Conservation (phyloP, 1,140 invertebrate species). For the Nephila pilipes region DNA sequence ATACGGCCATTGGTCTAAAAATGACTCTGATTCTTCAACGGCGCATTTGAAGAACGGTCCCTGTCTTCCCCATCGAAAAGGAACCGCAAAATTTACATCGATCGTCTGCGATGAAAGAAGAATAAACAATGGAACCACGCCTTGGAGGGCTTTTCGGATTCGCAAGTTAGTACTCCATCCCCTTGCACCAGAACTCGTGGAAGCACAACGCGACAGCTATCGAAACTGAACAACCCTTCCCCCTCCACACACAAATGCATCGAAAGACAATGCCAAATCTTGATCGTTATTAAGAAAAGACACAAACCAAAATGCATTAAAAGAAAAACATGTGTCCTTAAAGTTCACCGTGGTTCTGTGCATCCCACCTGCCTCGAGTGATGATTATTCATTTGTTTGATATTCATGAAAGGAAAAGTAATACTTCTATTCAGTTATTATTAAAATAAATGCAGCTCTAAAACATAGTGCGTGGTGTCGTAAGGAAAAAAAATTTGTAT, state of each 20-base stretch:
- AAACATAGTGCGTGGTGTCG: no score
- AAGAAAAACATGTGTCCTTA: neutral
- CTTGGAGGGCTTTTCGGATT: neutral
- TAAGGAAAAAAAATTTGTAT: no score
- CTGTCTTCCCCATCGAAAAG: neutral
- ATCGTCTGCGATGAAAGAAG: neutral
- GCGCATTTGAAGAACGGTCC: neutral
- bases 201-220: neutral
- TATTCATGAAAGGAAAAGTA: neutral
- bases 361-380: neutral
- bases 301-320: no score
- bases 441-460: no score
- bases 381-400: constrained; percentile 1
- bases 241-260: no score
- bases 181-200: neutral
- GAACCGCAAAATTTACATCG: neutral
- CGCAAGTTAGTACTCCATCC: neutral
- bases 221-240: neutral
- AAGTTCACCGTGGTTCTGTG: neutral
- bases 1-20: no score
- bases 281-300: no score
- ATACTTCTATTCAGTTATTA: no score
- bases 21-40: no score
- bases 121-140: neutral
- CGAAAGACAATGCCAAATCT: no score